Evolutionary conservation across 2,888 invertebrate species (phyloP), one percentile per base, ranked within the genome.

Genomic region (Tetragonula carbonaria): DNA sequence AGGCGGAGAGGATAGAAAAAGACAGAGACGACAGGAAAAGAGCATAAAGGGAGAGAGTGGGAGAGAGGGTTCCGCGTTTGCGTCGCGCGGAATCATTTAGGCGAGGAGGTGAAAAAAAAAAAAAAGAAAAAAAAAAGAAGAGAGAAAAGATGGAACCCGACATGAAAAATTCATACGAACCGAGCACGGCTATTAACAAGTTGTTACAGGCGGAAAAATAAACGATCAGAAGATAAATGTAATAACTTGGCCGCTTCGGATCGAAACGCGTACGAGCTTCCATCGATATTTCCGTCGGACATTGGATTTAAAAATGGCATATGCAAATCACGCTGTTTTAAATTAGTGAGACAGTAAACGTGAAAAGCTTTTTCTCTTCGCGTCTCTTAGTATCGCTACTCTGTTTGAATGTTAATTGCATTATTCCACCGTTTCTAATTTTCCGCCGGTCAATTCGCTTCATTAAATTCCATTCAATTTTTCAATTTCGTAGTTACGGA

Each of bases 121-220:
- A 63, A 28, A 62, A 23, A 2, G 28, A 28, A 28, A 28, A 63
- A 28, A 63, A 28, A n/a, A 5, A 53, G 23, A 18, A n/a, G 45
- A 45, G 45, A 45, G 45, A 45, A 45, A 45, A 45, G 45, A 23
- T 38, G 45, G 68, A 62, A 68, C 55, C 33, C 18, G 18, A 28
- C 16, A 71, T 76, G 71, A 72, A 82, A 82, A 83, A 73, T 76
- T 76, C 76, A 74, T 67, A 67, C 45, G 23, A 82, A 71, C 53
- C 82, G 78, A 28, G 72, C 38, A 68, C 53, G 4, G 66, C 51
- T 78, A 78, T 83, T 83, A 84, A 83, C 84, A 72, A 84, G 74
- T 83, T 83, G 84, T 83, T 84, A 66, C 50, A 50, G 50, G 55
- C 13, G 59, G 55, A 72, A 82, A 82, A 78, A 78, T 59, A 74